Conservation (phyloP, 2,888 invertebrate species). For the Bhutanitis thaidina region DNA sequence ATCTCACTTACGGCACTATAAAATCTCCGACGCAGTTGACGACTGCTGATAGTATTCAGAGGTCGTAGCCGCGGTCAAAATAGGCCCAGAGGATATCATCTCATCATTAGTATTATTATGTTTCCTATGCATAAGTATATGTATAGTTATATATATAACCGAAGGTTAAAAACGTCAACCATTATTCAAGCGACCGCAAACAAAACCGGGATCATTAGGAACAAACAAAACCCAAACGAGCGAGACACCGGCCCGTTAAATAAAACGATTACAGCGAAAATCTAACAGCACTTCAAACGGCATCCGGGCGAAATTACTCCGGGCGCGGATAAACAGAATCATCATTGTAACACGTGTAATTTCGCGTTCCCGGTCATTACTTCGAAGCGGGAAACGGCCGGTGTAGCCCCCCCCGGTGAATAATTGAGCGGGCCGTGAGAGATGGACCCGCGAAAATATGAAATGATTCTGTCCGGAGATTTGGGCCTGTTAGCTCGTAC, state of each 20-base stretch:
- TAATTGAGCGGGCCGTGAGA: conserved; percentile 66
- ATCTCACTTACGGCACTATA: no score
- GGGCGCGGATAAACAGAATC: conserved; percentile 58
- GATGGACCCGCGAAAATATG: conserved; percentile 70
- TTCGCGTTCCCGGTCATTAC: conserved; percentile 68
- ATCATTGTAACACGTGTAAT: conserved; percentile 75
- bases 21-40: no score
- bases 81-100: no score
- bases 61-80: no score
- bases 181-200: conserved; percentile 19
- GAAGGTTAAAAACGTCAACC: conserved; percentile 7
- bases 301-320: conserved; percentile 51
- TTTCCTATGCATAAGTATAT: no score
- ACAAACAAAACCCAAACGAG: conserved; percentile 37
- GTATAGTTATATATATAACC: no score
- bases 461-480: conserved; percentile 61
- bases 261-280: conserved; percentile 59
- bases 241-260: conserved; percentile 41
- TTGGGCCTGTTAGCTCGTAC: conserved; percentile 36
- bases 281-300: conserved; percentile 64
- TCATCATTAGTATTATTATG: no score
- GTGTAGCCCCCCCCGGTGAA: conserved; percentile 50
- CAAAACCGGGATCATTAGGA: conserved; percentile 18
- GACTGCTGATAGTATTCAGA: no score
- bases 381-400: conserved; percentile 45